Evolutionary conservation across 2,113 vertebrate species (phyloP), one percentile per base, ranked within the genome.

Genomic region (Sturnus vulgaris): DNA sequence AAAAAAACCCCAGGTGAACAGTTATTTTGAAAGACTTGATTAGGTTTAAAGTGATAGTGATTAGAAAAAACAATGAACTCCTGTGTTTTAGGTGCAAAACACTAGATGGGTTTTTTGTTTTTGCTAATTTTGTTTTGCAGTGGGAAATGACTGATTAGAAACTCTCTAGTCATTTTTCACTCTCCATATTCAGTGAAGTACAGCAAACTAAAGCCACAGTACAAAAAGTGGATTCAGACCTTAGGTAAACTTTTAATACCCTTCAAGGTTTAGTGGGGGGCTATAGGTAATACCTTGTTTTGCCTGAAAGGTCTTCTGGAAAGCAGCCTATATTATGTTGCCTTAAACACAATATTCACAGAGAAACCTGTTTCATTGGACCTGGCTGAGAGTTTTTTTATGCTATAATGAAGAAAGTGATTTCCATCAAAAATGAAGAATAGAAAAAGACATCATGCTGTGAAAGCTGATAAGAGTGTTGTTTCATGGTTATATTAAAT

Each of bases 381-480:
- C 37, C n/a, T 92, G 56, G 17, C 42, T 92, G 60, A 80, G 89
- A 85, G 21, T 2, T 83, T 85, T 75, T 86, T 88, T n/a, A 56
- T 88, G 35, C 68, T 75, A 11, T 81, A 60, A 83, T 66, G 87
- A 93, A 93, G 47, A 66, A 92, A 88, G 33, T 40, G 24, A 80
- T 91, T 95, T 89, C 85, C 68, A 68, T 83, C 40, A 93, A 69
- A 88, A 92, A 82, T 63, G 63, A 89, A 87, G 84, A 94, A 28
- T 65, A 76, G 64, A 49, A 59, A 93, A 82, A 71, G 57, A 35
- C 35, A 59, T 71, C 77, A 65, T 76, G 77, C 91, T 94, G 80
- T 93, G 86, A 90, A 93, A 96, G 55, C 40, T 57, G 83, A 88
- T 73, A 57, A 93, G 61, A 78, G 19, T 7, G 7, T 65, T 95